These are phyloP conservation scores for Saguinus midas DNA, from an alignment of 2,113 vertebrate genomes.

Conservation along the genomic window DNA sequence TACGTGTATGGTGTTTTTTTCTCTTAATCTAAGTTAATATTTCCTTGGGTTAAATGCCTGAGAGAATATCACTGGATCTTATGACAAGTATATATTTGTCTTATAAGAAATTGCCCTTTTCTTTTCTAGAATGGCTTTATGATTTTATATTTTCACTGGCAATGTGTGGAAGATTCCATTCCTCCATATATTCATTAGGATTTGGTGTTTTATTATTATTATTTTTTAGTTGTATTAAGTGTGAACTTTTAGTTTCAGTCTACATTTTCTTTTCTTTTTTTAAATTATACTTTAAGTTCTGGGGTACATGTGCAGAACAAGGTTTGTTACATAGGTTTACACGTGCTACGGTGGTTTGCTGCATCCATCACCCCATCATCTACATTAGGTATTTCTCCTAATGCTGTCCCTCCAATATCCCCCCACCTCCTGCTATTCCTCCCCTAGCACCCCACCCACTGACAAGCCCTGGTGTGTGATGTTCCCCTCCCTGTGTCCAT, in stretches of 20 bases:
- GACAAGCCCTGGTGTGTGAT: too few relatives aligned
- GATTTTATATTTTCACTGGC: not conserved
- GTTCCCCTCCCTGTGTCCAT: too few relatives aligned
- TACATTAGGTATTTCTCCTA: too few relatives aligned
- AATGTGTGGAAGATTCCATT: not conserved
- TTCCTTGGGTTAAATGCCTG: not conserved
- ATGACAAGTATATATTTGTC: not conserved
- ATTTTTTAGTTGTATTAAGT: not conserved
- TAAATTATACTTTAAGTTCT: too few relatives aligned
- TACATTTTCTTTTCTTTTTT: not conserved
- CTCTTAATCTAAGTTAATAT: not conserved
- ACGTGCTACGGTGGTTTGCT: too few relatives aligned
- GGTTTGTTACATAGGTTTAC: too few relatives aligned
- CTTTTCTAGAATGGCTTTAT: not conserved
- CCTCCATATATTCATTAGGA: not conserved
- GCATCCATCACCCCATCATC: too few relatives aligned
- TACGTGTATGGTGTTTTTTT: not conserved
- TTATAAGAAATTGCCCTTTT: not conserved
- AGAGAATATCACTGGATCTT: not conserved
- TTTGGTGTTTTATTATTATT: not conserved
- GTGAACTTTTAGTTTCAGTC: not conserved
- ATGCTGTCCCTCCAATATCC: too few relatives aligned
- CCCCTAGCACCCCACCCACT: too few relatives aligned
- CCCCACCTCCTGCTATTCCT: too few relatives aligned
- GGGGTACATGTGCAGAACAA: too few relatives aligned